Evolutionary conservation across 2,797 vertebrate species (phyloP), one percentile per base, ranked within the genome.

Genomic region (Schizopygopsis pylzovi): DNA sequence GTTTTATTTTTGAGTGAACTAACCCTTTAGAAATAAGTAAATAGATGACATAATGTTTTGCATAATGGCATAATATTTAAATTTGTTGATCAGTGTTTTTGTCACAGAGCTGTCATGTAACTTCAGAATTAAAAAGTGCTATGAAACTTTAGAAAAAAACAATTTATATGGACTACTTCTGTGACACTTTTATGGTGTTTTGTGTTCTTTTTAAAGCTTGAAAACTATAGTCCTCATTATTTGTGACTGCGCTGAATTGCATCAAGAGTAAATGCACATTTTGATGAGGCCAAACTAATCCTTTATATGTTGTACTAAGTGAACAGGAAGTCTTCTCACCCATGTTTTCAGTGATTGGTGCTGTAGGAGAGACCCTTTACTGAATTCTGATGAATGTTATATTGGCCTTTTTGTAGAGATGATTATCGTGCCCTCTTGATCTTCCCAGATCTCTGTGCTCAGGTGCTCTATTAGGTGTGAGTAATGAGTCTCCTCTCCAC

Each of bases 401-500:
- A 45, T 45, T 85, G 54, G 8, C 5, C 1, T 20, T 75, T 75
- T 75, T 61, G 49, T 52, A 47, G 76, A 63, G 76, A 52, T 41
- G 12, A 72, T 79, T 56, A 77, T 41, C 6, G 9, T 81, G 37
- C 49, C 72, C 47, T 81, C 71, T 84, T 83, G 70, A 81, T 85
- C 45, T 78, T 67, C 37, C 20, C 56, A 71, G 49, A 81, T 59
- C 45, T 79, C 82, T 88, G 91, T 90, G 90, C 93, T 94, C 92
- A 93, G 93, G 93, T 94, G 94, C 91, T 92, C 88, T 88, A 87
- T 90, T 86, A 92, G 91, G 82, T 89, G 86, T 82, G 92, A 90
- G 91, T 95, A 95, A 95, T 94, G 92, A 93, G 92, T 94, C 91
- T 91, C 88, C 84, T 90, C 84, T 93, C 84, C 85, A 92, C 92